Evolutionary conservation across 2,888 invertebrate species (phyloP).

Genomic region (Microdon myrmicae): DNA sequence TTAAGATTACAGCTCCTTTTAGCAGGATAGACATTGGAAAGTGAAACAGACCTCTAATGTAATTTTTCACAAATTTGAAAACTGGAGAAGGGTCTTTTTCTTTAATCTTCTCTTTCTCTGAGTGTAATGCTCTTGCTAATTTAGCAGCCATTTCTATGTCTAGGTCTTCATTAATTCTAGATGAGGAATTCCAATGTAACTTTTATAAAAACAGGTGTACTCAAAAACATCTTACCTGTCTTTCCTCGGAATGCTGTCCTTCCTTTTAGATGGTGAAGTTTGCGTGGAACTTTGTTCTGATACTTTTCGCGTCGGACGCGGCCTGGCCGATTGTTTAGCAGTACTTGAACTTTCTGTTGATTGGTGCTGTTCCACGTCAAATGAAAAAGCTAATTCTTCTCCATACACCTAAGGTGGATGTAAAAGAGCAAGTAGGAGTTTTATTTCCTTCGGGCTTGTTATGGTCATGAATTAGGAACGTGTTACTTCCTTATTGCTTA

Average conservation of each 20-base stretch:
- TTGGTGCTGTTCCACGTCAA: slow-evolving; percentile 69
- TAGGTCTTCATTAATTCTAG: slow-evolving; percentile 64
- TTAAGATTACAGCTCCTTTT: slow-evolving; percentile 89
- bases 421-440: too few relatives aligned
- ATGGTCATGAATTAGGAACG: too few relatives aligned
- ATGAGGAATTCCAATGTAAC: neutral
- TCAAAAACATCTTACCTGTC: slow-evolving; percentile 69
- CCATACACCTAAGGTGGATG: slow-evolving; percentile 85
- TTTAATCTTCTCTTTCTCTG: slow-evolving; percentile 67
- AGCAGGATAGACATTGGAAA: slow-evolving; percentile 85
- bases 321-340: slow-evolving; percentile 59
- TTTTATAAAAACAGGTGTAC: neutral
- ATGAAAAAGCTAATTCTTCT: slow-evolving; percentile 80
- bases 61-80: slow-evolving; percentile 81
- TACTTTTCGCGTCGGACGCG: slow-evolving; percentile 74
- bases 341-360: slow-evolving; percentile 67
- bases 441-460: too few relatives aligned
- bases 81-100: slow-evolving; percentile 75
- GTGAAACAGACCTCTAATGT: slow-evolving; percentile 89
- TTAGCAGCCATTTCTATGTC: slow-evolving; percentile 64
- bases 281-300: slow-evolving; percentile 84
- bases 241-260: slow-evolving; percentile 79
- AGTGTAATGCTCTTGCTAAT: slow-evolving; percentile 61
- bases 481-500: too few relatives aligned
- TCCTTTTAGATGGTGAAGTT: slow-evolving; percentile 80